phyloP scores from a whole-genome alignment of 2,888 invertebrate genomes.

The Hemaris fuciformis region DNA sequence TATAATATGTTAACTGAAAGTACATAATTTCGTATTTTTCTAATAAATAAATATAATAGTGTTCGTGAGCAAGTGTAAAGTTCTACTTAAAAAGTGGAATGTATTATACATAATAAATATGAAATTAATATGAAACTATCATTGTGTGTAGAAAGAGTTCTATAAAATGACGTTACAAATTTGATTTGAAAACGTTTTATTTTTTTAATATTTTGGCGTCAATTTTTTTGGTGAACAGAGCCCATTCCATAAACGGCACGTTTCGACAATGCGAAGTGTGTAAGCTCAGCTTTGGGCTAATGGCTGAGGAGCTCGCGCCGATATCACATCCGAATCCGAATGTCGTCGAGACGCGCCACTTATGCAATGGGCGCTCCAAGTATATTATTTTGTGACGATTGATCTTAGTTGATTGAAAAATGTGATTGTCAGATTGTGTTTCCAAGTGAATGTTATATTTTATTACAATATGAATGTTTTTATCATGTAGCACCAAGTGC shows the following conservation, averaged over 20 bases:
- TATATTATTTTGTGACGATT: conserved; percentile 30
- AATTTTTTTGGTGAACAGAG: conserved; percentile 32
- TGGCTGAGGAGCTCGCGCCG: neutral
- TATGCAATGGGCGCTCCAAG: conserved; percentile 19
- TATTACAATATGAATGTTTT: conserved; percentile 41
- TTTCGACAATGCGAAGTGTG: neutral
- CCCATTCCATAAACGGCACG: conserved; percentile 23
- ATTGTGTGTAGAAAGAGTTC: conserved; percentile 44
- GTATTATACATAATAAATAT: conserved; percentile 54
- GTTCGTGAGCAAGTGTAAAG: conserved; percentile 64
- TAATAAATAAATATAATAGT: conserved; percentile 71
- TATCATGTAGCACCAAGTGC: conserved; percentile 74
- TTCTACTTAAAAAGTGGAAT: conserved; percentile 68
- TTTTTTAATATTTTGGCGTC: conserved; percentile 38
- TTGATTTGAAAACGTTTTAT: conserved; percentile 66
- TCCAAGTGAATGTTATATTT: conserved; percentile 52
- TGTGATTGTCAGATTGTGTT: conserved; percentile 69
- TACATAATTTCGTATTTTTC: conserved; percentile 81
- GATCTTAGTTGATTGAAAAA: conserved; percentile 47
- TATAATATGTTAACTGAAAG: conserved; percentile 80
- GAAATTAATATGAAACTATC: conserved; percentile 51
- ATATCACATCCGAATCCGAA: no score
- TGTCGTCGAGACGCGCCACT: neutral
- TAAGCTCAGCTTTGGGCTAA: neutral
- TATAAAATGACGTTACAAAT: conserved; percentile 60